phyloP scores from a whole-genome alignment of 1,140 invertebrate species.

The Cotesia vestalis region DNA sequence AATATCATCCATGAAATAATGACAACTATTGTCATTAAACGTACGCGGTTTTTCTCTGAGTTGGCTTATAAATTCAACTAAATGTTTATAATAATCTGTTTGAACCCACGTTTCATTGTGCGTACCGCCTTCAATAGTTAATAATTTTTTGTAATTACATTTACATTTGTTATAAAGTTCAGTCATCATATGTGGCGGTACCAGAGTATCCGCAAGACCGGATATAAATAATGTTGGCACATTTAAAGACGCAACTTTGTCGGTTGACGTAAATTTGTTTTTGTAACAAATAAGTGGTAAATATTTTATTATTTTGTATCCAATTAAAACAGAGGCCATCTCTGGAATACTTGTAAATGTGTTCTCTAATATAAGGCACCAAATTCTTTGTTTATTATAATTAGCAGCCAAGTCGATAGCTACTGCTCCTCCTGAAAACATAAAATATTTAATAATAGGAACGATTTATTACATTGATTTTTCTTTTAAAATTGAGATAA shows the following conservation, averaged over 20 bases:
- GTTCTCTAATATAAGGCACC: conserved; percentile 91
- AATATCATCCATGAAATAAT: conserved; percentile 58
- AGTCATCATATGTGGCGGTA: conserved; percentile 87
- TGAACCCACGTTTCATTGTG: conserved; percentile 90
- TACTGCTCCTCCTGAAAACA: conserved; percentile 78
- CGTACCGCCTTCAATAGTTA: conserved; percentile 78
- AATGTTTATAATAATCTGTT: conserved; percentile 70
- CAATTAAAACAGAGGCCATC: conserved; percentile 82
- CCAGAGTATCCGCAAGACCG: conserved; percentile 82
- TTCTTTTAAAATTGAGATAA: not conserved
- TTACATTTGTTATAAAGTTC: conserved; percentile 77
- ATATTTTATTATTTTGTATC: conserved; percentile 75
- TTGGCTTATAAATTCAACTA: conserved; percentile 68
- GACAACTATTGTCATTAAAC: conserved; percentile 41
- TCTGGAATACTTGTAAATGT: conserved; percentile 95
- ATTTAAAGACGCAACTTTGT: conserved; percentile 74
- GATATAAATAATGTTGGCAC: conserved; percentile 83
- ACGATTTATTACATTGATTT: not conserved
- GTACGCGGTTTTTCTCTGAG: conserved; percentile 55
- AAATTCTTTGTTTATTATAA: conserved; percentile 77
- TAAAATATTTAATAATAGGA: conserved; percentile 24
- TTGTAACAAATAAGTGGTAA: conserved; percentile 82
- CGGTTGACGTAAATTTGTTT: conserved; percentile 80
- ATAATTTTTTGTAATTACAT: conserved; percentile 75
- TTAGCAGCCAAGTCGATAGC: conserved; percentile 85